Percentiles rank a stretch among this genome's conserved stretches.
phyloP scores from a whole-genome alignment of 2,797 vertebrate genomes.

The Gouania willdenowi region DNA sequence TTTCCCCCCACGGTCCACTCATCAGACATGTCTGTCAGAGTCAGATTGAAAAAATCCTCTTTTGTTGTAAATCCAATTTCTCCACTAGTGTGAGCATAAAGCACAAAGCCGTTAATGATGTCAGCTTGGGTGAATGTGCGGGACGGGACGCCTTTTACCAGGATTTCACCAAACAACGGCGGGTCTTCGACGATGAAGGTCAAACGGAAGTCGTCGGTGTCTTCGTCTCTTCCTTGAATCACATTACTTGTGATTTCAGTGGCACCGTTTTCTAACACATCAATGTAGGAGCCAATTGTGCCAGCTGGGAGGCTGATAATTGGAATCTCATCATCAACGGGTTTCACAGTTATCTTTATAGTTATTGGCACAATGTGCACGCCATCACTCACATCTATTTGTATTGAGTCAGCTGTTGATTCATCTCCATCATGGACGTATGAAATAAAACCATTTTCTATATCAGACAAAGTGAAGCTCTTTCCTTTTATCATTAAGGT shows the following conservation, averaged over 20 bases:
- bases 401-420: constrained; percentile 78
- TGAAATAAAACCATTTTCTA: constrained; percentile 78
- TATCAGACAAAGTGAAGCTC: constrained; percentile 82
- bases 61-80: constrained; percentile 86
- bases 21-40: constrained; percentile 87
- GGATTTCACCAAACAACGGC: constrained; percentile 82
- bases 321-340: constrained; percentile 82
- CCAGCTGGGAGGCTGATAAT: constrained; percentile 79
- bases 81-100: constrained; percentile 87
- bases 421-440: constrained; percentile 86
- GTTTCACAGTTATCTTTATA: constrained; percentile 82
- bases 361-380: constrained; percentile 89
- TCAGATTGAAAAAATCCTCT: constrained; percentile 90
- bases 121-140: constrained; percentile 88
- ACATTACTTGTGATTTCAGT: constrained; percentile 89
- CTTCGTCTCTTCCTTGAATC: constrained; percentile 84
- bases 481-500: constrained; percentile 78
- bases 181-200: constrained; percentile 89
- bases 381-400: constrained; percentile 88
- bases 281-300: constrained; percentile 88
- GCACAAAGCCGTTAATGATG: constrained; percentile 86
- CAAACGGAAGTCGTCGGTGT: constrained; percentile 87
- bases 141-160: constrained; percentile 81
- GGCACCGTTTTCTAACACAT: constrained; percentile 88
- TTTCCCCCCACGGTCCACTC: constrained; percentile 87